These are phyloP conservation scores for Scomber japonicus DNA, from an alignment of 2,113 vertebrate genomes.

Conservation along the genomic window DNA sequence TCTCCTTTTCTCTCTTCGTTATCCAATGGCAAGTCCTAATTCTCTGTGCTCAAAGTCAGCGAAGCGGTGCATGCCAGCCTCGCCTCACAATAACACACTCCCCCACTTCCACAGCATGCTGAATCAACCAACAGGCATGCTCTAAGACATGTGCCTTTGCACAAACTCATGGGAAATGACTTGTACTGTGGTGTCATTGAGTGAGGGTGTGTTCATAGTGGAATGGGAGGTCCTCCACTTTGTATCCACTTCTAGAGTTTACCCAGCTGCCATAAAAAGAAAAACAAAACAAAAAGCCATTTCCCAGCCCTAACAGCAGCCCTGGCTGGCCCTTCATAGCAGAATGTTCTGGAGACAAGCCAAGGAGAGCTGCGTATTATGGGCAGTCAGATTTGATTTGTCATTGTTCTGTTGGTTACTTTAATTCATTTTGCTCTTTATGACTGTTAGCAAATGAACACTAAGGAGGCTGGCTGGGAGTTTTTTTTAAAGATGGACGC, in stretches of 20 bases:
- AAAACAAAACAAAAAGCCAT: constrained; percentile 49
- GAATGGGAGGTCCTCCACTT: constrained; percentile 19
- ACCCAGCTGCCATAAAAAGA: constrained; percentile 65
- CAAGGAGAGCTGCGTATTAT: constrained; percentile 24
- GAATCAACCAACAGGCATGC: constrained; percentile 62
- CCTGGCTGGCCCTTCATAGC: not conserved
- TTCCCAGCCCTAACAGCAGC: constrained; percentile 65
- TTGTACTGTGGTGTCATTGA: constrained; percentile 81
- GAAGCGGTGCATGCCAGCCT: constrained; percentile 78
- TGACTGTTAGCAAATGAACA: constrained; percentile 84
- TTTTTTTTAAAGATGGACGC: not conserved
- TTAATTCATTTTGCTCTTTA: constrained; percentile 63
- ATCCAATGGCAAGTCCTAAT: constrained; percentile 21
- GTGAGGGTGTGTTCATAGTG: constrained; percentile 77
- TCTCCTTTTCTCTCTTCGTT: not conserved
- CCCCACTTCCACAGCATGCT: constrained; percentile 73
- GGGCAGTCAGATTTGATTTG: constrained; percentile 54
- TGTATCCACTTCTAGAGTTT: constrained; percentile 85
- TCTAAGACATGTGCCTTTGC: constrained; percentile 81
- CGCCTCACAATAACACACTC: constrained; percentile 61
- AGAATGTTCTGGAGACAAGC: constrained; percentile 8
- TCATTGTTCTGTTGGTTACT: constrained; percentile 35
- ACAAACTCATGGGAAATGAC: constrained; percentile 85
- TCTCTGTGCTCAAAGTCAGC: constrained; percentile 34
- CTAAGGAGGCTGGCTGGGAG: constrained; percentile 86